Percentiles rank a stretch among this genome's conserved stretches.
phyloP scores from a whole-genome alignment of 2,113 vertebrate genomes.

The Lanius collurio region DNA sequence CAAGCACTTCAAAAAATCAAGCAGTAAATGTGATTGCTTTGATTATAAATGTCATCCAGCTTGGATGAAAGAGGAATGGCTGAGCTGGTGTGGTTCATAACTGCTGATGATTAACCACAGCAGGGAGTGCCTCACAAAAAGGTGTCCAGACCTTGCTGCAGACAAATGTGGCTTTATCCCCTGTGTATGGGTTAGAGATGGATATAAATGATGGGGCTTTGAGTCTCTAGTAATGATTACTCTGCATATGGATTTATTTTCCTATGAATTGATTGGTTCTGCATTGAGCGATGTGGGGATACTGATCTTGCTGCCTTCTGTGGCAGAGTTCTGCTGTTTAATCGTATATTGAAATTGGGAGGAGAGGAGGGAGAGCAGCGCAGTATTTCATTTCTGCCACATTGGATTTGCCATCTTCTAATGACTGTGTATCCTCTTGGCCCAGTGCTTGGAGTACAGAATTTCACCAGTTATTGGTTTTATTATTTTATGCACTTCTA shows the following conservation, averaged over 20 bases:
- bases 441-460: neutral
- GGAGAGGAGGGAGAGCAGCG: neutral
- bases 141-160: neutral
- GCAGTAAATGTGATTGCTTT: conserved; percentile 5
- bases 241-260: neutral
- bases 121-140: neutral
- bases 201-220: neutral
- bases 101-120: neutral
- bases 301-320: neutral
- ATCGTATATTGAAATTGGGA: neutral
- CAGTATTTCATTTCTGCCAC: neutral
- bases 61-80: neutral
- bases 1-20: conserved; percentile 2
- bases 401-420: neutral
- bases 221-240: neutral
- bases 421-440: neutral
- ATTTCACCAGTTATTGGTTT: neutral
- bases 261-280: neutral
- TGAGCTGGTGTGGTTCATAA: neutral
- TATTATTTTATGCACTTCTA: neutral
- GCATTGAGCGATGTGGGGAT: neutral
- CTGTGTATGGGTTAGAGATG: neutral
- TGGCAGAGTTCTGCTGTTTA: neutral
- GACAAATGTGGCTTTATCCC: neutral
- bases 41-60: conserved; percentile 3